These are phyloP conservation scores for Fundulus diaphanus DNA, from an alignment of 2,797 vertebrate species.

Conservation along the genomic window DNA sequence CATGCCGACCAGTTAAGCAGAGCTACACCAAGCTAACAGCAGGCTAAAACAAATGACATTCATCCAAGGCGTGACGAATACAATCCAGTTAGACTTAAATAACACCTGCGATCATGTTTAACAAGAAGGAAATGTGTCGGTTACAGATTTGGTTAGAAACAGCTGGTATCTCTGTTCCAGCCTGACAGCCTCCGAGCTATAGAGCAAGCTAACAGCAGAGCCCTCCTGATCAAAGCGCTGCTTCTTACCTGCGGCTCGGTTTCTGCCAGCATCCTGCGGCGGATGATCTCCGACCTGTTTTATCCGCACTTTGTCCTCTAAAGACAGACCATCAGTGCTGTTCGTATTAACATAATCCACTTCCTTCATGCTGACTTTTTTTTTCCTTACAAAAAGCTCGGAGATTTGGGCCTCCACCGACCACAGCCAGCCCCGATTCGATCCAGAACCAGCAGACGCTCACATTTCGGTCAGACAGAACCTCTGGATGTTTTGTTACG, in stretches of 20 bases:
- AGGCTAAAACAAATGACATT: not conserved
- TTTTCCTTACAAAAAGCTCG: slow-evolving; percentile 6
- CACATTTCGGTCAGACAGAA: not conserved
- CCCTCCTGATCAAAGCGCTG: not conserved
- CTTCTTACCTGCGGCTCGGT: slow-evolving; percentile 11
- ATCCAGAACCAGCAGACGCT: not conserved
- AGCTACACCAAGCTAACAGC: not conserved
- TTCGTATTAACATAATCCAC: slow-evolving; percentile 6
- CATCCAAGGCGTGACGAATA: not conserved
- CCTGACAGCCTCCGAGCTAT: not conserved
- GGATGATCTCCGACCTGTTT: slow-evolving; percentile 6
- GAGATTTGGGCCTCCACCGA: not conserved
- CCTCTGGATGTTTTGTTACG: not conserved
- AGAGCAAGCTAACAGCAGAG: not conserved
- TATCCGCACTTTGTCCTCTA: not conserved
- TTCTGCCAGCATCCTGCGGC: slow-evolving; percentile 6
- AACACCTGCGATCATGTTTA: not conserved
- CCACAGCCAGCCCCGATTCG: not conserved
- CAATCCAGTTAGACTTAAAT: not conserved
- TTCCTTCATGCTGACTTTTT: slow-evolving; percentile 23
- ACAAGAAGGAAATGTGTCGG: not conserved
- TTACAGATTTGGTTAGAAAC: not conserved
- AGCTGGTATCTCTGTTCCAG: not conserved
- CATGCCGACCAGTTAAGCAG: not conserved
- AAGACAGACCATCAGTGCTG: not conserved